These are phyloP conservation scores for Cheilinus undulatus DNA, from an alignment of 2,113 vertebrate genomes.

Conservation along the genomic window DNA sequence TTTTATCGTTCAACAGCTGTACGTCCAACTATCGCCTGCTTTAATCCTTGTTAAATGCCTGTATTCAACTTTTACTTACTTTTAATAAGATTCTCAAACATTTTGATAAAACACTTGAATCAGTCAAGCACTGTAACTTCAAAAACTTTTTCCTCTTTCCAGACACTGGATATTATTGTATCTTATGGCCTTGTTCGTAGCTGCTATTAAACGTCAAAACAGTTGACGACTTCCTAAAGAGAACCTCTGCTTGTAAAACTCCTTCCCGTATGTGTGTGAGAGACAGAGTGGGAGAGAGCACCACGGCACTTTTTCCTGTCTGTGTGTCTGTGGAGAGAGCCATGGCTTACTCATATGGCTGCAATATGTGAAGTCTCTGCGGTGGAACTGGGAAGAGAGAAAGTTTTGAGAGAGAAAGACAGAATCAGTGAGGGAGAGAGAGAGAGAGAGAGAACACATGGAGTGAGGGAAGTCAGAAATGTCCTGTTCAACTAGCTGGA, in stretches of 20 bases:
- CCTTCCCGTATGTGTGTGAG: conserved; percentile 58
- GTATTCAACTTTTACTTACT: conserved; percentile 34
- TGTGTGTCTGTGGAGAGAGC: conserved; percentile 58
- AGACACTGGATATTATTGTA: conserved; percentile 71
- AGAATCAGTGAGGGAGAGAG: conserved; percentile 28
- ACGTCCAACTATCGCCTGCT: neutral
- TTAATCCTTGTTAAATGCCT: neutral
- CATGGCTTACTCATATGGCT: conserved; percentile 77
- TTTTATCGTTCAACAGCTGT: neutral
- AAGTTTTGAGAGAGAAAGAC: conserved; percentile 66
- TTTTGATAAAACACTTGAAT: conserved; percentile 4
- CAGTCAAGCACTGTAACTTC: conserved; percentile 7
- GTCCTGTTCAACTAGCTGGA: conserved; percentile 79
- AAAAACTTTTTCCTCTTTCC: conserved; percentile 14
- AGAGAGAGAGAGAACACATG: conserved; percentile 63
- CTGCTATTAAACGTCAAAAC: conserved; percentile 78
- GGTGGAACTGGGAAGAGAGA: conserved; percentile 75
- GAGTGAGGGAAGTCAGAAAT: conserved; percentile 72
- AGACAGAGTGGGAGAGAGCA: conserved; percentile 58
- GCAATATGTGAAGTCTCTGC: conserved; percentile 81
- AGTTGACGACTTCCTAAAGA: conserved; percentile 80
- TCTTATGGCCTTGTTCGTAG: conserved; percentile 71
- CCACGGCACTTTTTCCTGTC: conserved; percentile 51
- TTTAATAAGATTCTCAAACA: conserved; percentile 39
- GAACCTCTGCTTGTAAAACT: conserved; percentile 77